phyloP scores from a whole-genome alignment of 1,140 invertebrate genomes.

The Vanessa tameamea region DNA sequence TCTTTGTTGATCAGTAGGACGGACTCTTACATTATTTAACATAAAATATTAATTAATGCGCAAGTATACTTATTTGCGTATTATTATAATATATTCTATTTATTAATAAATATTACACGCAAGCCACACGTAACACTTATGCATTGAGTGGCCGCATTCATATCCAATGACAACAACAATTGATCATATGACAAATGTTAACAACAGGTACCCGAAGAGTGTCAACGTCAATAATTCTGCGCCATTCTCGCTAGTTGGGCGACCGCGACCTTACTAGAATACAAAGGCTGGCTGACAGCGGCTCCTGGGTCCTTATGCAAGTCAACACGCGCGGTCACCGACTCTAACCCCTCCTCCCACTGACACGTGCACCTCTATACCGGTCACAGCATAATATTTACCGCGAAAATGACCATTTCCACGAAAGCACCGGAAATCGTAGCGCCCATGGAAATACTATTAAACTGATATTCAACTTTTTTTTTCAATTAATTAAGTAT shows the following conservation, averaged over 20 bases:
- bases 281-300: slow-evolving; percentile 56
- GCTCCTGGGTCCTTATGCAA: slow-evolving; percentile 72
- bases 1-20: no score
- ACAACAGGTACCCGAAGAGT: slow-evolving; percentile 51
- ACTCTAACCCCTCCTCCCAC: slow-evolving; percentile 47
- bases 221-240: slow-evolving; percentile 66
- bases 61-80: background rate
- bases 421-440: slow-evolving; percentile 66
- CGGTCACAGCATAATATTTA: slow-evolving; percentile 51
- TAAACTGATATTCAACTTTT: slow-evolving; percentile 14
- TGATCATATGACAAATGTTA: slow-evolving; percentile 49
- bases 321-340: slow-evolving; percentile 69
- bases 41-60: no score
- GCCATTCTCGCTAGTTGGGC: slow-evolving; percentile 60
- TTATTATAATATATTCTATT: background rate
- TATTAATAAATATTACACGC: background rate
- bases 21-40: no score
- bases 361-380: slow-evolving; percentile 49
- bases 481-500: slow-evolving; percentile 11
- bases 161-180: slow-evolving; percentile 51
- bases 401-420: slow-evolving; percentile 72
- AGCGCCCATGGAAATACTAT: slow-evolving; percentile 51
- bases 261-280: slow-evolving; percentile 62
- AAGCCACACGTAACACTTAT: slow-evolving; percentile 8
- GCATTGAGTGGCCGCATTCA: slow-evolving; percentile 31